These are phyloP conservation scores for Schizopygopsis malacanthus DNA, from an alignment of 2,797 vertebrate genomes.

Conservation along the genomic window DNA sequence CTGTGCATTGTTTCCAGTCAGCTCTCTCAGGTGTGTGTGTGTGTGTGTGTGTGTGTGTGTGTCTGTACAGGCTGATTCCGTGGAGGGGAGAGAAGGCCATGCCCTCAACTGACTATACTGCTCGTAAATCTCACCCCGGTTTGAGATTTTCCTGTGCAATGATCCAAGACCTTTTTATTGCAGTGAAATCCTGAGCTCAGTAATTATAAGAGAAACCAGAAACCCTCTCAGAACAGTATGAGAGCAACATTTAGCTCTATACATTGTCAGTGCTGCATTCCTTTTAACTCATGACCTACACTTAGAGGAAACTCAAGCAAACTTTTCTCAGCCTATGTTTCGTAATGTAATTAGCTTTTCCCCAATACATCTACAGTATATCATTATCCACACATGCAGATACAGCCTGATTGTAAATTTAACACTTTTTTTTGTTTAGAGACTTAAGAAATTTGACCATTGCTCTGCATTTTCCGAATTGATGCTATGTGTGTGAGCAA, in stretches of 20 bases:
- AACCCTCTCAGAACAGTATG: neutral
- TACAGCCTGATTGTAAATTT: neutral
- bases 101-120: slow-evolving; percentile 30
- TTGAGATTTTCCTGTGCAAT: slow-evolving; percentile 30
- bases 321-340: slow-evolving; percentile 1
- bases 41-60: slow-evolving; percentile 48
- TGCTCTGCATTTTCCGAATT: neutral
- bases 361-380: no score
- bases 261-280: neutral
- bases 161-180: slow-evolving; percentile 36
- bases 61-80: slow-evolving; percentile 44
- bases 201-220: slow-evolving; percentile 45
- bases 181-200: slow-evolving; percentile 22
- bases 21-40: slow-evolving; percentile 21
- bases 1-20: slow-evolving; percentile 41
- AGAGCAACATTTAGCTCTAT: neutral
- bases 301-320: slow-evolving; percentile 42
- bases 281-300: slow-evolving; percentile 25
- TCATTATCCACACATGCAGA: neutral
- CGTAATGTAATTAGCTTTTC: neutral
- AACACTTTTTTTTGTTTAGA: neutral
- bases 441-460: neutral
- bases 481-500: neutral
- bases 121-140: slow-evolving; percentile 50
- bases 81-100: slow-evolving; percentile 23